phyloP scores from a whole-genome alignment of 2,113 vertebrate species.

The Megatriorchis doriae region DNA sequence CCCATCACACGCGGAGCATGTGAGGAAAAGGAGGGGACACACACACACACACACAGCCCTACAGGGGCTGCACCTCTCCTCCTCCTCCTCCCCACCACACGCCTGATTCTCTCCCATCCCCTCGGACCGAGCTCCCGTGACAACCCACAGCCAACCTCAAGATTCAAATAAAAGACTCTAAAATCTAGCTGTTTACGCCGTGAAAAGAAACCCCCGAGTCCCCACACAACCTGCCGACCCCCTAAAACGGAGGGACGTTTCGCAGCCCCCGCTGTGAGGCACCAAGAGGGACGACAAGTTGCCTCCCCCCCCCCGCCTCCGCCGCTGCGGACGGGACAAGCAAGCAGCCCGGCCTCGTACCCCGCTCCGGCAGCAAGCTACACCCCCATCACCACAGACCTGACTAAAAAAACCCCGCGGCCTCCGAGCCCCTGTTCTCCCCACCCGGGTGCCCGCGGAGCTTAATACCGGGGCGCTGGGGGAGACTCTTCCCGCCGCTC shows the following conservation, averaged over 20 bases:
- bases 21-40: background rate
- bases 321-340: background rate
- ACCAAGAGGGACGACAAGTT: background rate
- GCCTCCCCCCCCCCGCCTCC: too few relatives aligned
- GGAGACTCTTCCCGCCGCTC: too few relatives aligned
- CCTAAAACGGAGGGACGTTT: rapidly evolving
- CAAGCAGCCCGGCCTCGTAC: background rate
- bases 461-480: too few relatives aligned
- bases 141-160: background rate
- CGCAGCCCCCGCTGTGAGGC: background rate
- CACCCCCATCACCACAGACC: background rate
- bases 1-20: background rate
- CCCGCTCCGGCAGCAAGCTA: background rate
- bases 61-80: background rate
- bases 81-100: background rate
- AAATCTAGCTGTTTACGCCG: background rate
- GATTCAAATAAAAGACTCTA: background rate
- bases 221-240: rapidly evolving
- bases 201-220: background rate
- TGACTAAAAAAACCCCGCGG: background rate
- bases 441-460: background rate
- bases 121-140: background rate
- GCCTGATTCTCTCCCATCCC: background rate
- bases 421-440: background rate
- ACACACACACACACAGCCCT: background rate